Evolutionary conservation across 2,113 vertebrate genomes (phyloP).

Genomic region (Nematolebias whitei): DNA sequence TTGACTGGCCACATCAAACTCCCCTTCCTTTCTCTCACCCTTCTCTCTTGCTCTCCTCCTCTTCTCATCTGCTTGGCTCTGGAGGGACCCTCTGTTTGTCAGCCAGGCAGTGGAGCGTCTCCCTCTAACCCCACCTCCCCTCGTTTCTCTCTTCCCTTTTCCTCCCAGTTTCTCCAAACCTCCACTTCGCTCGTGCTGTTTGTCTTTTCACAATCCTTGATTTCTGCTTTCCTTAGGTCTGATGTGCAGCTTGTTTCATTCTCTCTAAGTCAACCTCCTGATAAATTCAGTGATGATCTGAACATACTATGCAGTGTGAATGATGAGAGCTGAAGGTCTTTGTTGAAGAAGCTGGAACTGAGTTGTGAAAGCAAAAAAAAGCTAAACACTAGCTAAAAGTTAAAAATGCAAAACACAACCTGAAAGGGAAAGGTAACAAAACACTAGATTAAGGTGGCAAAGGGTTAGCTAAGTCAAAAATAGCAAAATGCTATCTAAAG

Average conservation of each 20-base stretch:
- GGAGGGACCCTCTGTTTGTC: slow-evolving; percentile 82
- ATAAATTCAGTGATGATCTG: slow-evolving; percentile 52
- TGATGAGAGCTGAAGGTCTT: no score
- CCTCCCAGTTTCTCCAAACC: slow-evolving; percentile 45
- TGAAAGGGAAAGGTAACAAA: no score
- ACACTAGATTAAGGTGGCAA: no score
- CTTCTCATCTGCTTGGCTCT: slow-evolving; percentile 73
- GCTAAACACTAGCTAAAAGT: no score
- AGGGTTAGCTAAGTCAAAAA: no score
- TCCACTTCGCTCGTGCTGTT: slow-evolving; percentile 30
- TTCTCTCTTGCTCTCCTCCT: slow-evolving; percentile 53
- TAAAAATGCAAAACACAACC: no score
- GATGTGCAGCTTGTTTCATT: slow-evolving; percentile 44
- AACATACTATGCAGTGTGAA: not conserved
- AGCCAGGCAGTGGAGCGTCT: slow-evolving; percentile 81
- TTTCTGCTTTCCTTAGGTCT: slow-evolving; percentile 45
- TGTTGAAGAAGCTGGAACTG: no score
- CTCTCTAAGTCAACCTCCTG: slow-evolving; percentile 46
- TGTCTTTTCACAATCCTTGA: slow-evolving; percentile 36
- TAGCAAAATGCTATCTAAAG: no score
- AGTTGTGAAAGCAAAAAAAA: no score
- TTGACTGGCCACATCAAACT: slow-evolving; percentile 79
- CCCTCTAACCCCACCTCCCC: slow-evolving; percentile 66
- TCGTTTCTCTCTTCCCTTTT: slow-evolving; percentile 45
- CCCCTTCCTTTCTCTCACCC: slow-evolving; percentile 69